Base-by-base conservation (phyloP, 2,797 vertebrate species). In the Setipinna tenuifilis region DNA sequence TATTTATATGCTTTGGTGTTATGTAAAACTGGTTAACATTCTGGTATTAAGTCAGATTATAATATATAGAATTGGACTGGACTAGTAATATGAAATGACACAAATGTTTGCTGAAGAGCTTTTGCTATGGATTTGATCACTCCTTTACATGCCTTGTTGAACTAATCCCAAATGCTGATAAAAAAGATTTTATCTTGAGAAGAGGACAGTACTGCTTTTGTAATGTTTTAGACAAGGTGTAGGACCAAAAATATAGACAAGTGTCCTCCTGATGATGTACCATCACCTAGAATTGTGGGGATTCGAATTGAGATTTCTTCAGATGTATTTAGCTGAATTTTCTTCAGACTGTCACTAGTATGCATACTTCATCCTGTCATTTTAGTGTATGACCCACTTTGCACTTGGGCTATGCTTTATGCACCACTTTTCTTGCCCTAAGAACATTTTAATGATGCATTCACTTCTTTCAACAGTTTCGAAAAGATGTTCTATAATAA, bases 401-500 rank as follows among this genome's bases (percentile, higher is more conserved):
- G 62, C 28, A 14, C 9, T 68, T 68, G 62, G 28, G 62, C 2
- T 35, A 17, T 41, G 35, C 35, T 41, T 41, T 41, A 41, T 17
- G 12, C 65, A 16, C 25, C 14, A 71, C 4, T 16, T 31, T 14
- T 71, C 31, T 35, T 31, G 65, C 65, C 65, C 31, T 71, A 14
- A 71, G 65, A 71, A 71, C 11, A 17, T 71, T 71, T 71, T 31
- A 71, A 71, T 71, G 28, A 71, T 91, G 90, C 88, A 89, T 92
- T 92, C 88, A 89, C 88, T 86, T 86, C 86, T 93, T 91, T 92
- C 91, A 92, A 94, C 92, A 83, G 71, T 9, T 78, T 75, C 85
- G 83, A 85, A 87, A 61, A 88, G 86, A 87, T 75, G 84, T 87
- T 57, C 90, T 93, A 94, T 95, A 94, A 94, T 94, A 92, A 90